Conservation (phyloP, 2,888 invertebrate genomes). For the Torymus texanus region DNA sequence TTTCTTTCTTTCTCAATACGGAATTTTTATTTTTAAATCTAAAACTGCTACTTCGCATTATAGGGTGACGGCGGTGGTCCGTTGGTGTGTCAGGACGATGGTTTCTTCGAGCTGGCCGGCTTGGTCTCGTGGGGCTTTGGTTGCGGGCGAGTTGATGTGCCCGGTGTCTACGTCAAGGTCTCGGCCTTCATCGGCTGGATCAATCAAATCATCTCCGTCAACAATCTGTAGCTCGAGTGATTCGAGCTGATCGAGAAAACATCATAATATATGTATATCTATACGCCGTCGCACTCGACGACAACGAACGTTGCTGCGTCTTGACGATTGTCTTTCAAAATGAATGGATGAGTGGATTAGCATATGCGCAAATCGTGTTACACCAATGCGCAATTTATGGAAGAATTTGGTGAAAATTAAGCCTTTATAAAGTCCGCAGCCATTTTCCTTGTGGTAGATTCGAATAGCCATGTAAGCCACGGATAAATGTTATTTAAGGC, state of each 20-base stretch:
- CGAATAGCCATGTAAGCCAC: conserved; percentile 3
- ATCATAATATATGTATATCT: background rate
- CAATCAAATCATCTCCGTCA: conserved; percentile 96
- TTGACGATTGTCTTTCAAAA: conserved; percentile 55
- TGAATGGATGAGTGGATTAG: conserved; percentile 19
- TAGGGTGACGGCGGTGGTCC: conserved; percentile 97
- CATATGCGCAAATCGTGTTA: no score
- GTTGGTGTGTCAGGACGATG: conserved; percentile 93
- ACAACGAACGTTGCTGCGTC: conserved; percentile 54
- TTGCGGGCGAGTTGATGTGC: conserved; percentile 93
- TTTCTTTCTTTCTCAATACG: no score
- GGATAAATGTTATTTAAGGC: conserved; percentile 24
- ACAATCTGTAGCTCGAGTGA: conserved; percentile 82
- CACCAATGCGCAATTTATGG: background rate
- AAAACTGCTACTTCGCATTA: background rate
- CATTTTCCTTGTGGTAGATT: conserved; percentile 42
- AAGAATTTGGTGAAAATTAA: conserved; percentile 39
- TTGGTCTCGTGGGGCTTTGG: conserved; percentile 97
- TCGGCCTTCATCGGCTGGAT: conserved; percentile 98
- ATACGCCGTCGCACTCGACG: background rate
- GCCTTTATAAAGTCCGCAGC: conserved; percentile 31
- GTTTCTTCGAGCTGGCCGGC: conserved; percentile 94
- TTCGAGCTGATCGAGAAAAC: background rate
- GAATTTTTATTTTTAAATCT: background rate
- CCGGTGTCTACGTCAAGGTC: conserved; percentile 98